phyloP scores from a whole-genome alignment of 2,113 vertebrate genomes.

The Nymphicus hollandicus region DNA sequence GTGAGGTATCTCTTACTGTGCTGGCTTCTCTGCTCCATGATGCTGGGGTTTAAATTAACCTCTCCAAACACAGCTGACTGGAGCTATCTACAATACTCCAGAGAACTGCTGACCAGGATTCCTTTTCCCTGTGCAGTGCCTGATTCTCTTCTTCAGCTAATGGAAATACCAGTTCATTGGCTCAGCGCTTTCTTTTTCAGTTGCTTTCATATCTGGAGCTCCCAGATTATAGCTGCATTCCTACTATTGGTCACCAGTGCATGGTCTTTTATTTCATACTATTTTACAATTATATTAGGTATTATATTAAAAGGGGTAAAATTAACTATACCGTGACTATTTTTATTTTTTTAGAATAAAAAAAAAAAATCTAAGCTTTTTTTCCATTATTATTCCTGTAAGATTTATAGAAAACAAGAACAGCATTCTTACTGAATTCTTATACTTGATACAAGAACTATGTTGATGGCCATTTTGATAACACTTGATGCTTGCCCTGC shows the following conservation, averaged over 20 bases:
- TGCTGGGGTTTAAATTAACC: constrained; percentile 50
- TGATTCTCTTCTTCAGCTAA: background rate
- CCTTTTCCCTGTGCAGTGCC: background rate
- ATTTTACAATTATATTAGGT: background rate
- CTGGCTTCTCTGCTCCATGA: background rate
- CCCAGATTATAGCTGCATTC: background rate
- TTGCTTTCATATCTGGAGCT: background rate
- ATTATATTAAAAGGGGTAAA: background rate
- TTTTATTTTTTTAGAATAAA: background rate
- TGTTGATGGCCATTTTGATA: background rate
- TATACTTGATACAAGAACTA: background rate
- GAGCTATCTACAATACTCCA: constrained; percentile 5
- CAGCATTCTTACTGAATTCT: background rate
- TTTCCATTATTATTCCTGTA: background rate
- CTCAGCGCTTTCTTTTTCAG: background rate
- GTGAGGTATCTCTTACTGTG: constrained; percentile 25
- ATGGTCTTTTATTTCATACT: background rate
- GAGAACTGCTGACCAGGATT: constrained; percentile 52
- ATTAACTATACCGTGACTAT: background rate
- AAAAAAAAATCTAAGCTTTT: background rate
- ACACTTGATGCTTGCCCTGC: background rate
- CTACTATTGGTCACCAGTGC: background rate
- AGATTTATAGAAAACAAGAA: background rate
- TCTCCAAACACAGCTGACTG: constrained; percentile 61
- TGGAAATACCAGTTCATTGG: background rate